Base-by-base conservation (phyloP, 2,113 vertebrate species). In the Felis catus region DNA sequence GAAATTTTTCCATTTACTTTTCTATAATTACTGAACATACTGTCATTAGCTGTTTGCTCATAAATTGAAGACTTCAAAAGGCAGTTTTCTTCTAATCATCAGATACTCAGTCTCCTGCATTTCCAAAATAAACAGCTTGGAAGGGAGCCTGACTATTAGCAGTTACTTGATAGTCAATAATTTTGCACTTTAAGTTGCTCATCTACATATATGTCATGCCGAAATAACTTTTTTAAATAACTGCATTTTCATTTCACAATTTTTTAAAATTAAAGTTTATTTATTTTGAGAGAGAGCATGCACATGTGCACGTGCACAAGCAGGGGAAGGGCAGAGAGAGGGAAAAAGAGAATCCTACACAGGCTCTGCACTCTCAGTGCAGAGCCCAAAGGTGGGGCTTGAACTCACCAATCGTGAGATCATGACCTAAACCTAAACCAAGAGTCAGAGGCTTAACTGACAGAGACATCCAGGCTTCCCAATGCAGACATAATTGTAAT, bases 111-210 rank as follows among this genome's bases (percentile, higher is more conserved):
- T 74, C 16, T 83, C n/a, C 29, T 68, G 10, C 9, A 41, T 87
- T 92, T 93, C 27, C 21, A 79, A 73, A 94, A 70, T 80, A 70
- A 95, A 55, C 55, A 31, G 29, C 41, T 95, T 96, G 48, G 33
- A 96, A 92, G 39, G 19, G 66, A 83, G 13, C 3, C n/a, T 68
- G 16, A 15, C 31, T 36, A 61, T 63, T 71, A n/a, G 10, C 16
- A 71, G 65, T 92, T 48, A 73, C 73, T 82, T 82, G 41, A 79
- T 39, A 19, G 39, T 89, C 61, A 89, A 78, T 73, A 66, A 65
- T 95, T 74, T 85, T 89, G 12, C 29, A 63, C 16, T 91, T 87
- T 45, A 85, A 65, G 23, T 15, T 88, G 19, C 76, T 92, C 9
- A 45, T 70, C 65, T 61, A 81, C 19, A 39, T 41, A 14, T 39